A percentile compares a stretch with the other conserved stretches of the same genome.
These are phyloP conservation scores for Folsomia manolachei DNA, from an alignment of 2,888 invertebrate genomes.

Conservation along the genomic window DNA sequence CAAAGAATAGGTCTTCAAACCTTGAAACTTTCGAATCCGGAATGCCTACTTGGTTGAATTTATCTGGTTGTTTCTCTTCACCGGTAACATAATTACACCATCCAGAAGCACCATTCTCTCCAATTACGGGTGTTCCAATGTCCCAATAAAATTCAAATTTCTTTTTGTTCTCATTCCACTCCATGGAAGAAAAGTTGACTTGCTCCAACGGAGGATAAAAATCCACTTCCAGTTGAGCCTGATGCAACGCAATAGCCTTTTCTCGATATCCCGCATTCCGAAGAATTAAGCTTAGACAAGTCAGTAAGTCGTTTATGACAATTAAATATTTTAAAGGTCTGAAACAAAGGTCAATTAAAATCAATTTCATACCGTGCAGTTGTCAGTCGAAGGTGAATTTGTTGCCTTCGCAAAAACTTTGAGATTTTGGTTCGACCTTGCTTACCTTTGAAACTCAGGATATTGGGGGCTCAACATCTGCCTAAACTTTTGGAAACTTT, in stretches of 20 bases:
- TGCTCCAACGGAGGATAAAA: conserved; percentile 36
- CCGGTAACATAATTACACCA: conserved; percentile 32
- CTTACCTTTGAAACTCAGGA: conserved; percentile 46
- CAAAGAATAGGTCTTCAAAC: conserved; percentile 43
- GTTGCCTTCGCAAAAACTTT: too few relatives aligned
- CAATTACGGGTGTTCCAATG: conserved; percentile 41
- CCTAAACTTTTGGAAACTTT: conserved; percentile 43
- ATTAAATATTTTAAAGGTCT: conserved; percentile 44
- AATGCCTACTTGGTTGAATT: conserved; percentile 13
- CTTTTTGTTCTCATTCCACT: conserved; percentile 28
- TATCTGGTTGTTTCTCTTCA: not conserved
- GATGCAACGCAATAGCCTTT: conserved; percentile 40
- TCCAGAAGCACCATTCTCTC: conserved; percentile 39
- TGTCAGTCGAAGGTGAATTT: too few relatives aligned
- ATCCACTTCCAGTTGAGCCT: conserved; percentile 47
- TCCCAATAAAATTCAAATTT: conserved; percentile 47
- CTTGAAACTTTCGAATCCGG: conserved; percentile 31
- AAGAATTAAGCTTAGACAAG: conserved; percentile 34
- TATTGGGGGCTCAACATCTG: conserved; percentile 44
- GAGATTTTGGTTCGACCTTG: too few relatives aligned
- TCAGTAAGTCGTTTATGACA: conserved; percentile 39
- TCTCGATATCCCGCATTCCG: conserved; percentile 42
- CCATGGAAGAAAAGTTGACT: conserved; percentile 22
- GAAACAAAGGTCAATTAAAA: too few relatives aligned
- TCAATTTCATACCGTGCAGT: too few relatives aligned